Evolutionary conservation across 2,888 invertebrate genomes (phyloP).

Genomic region (Atherix ibis): DNA sequence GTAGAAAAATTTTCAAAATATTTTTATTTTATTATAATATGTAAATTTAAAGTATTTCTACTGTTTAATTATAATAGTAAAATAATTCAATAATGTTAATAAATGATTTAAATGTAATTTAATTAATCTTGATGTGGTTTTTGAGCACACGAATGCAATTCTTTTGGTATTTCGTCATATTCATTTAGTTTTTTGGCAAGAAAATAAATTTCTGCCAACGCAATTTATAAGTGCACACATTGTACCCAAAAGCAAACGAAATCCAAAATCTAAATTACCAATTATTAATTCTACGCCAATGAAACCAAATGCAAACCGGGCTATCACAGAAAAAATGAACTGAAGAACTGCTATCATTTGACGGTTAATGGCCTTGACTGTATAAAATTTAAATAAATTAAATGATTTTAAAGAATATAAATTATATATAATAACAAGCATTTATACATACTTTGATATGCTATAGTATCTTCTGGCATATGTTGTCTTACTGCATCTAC

Average conservation of each 20-base stretch:
- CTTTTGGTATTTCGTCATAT: constrained; percentile 35
- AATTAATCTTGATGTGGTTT: too few relatives aligned
- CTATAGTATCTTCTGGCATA: constrained; percentile 64
- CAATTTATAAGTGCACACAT: constrained; percentile 73
- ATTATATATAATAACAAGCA: constrained; percentile 8
- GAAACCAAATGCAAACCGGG: constrained; percentile 94
- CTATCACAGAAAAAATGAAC: constrained; percentile 82
- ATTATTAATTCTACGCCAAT: constrained; percentile 71
- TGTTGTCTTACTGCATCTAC: constrained; percentile 53
- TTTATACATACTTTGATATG: constrained; percentile 56
- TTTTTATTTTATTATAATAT: too few relatives aligned
- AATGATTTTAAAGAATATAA: constrained; percentile 5
- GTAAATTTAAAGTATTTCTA: too few relatives aligned
- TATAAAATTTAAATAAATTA: constrained; percentile 18
- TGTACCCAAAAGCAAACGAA: constrained; percentile 67
- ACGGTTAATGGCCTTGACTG: constrained; percentile 69
- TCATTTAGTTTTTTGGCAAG: constrained; percentile 69
- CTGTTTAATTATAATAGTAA: too few relatives aligned
- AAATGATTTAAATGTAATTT: too few relatives aligned
- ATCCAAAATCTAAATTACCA: constrained; percentile 68
- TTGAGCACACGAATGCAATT: too few relatives aligned
- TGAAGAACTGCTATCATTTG: constrained; percentile 84
- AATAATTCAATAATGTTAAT: too few relatives aligned
- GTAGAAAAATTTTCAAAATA: too few relatives aligned
- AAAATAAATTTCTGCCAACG: constrained; percentile 88